Evolutionary conservation across 2,888 invertebrate species (phyloP).

Genomic region (Sphaerophoria rueppellii): DNA sequence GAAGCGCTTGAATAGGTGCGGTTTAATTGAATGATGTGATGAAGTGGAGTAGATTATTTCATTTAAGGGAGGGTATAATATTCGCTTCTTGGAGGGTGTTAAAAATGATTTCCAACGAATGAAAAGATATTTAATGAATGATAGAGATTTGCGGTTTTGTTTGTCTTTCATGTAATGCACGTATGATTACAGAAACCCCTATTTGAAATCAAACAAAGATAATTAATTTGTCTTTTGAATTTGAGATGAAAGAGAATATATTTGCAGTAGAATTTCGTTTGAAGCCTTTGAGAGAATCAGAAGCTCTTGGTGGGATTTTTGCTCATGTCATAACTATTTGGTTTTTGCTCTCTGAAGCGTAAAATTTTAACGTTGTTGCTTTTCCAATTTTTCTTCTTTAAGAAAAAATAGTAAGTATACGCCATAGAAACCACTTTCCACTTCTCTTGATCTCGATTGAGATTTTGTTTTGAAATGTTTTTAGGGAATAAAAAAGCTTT

Average conservation of each 20-base stretch:
- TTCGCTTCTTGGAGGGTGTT: slow-evolving; percentile 50
- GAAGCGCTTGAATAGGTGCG: slow-evolving; percentile 32
- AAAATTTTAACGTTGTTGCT: too few species aligned
- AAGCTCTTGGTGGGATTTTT: too few species aligned
- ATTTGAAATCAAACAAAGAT: background rate
- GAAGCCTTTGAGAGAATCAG: background rate
- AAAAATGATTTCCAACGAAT: slow-evolving; percentile 32
- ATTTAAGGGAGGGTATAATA: background rate
- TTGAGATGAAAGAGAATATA: background rate
- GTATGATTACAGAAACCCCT: background rate
- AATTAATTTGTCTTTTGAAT: slow-evolving; percentile 2
- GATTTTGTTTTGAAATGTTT: too few species aligned
- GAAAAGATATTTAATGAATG: slow-evolving; percentile 14
- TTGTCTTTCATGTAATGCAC: background rate
- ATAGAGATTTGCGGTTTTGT: slow-evolving; percentile 5
- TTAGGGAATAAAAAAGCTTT: too few species aligned
- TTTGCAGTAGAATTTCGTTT: background rate
- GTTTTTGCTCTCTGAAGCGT: too few species aligned
- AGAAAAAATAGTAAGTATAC: too few species aligned
- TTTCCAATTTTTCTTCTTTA: too few species aligned
- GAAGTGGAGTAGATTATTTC: background rate
- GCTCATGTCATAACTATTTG: too few species aligned
- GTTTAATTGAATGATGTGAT: slow-evolving; percentile 59
- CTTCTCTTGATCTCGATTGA: too few species aligned
- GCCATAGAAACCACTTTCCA: too few species aligned